Evolutionary conservation across 2,888 invertebrate genomes (phyloP), one percentile per base, ranked within the genome.

Genomic region (Amblyjoppa proteus): DNA sequence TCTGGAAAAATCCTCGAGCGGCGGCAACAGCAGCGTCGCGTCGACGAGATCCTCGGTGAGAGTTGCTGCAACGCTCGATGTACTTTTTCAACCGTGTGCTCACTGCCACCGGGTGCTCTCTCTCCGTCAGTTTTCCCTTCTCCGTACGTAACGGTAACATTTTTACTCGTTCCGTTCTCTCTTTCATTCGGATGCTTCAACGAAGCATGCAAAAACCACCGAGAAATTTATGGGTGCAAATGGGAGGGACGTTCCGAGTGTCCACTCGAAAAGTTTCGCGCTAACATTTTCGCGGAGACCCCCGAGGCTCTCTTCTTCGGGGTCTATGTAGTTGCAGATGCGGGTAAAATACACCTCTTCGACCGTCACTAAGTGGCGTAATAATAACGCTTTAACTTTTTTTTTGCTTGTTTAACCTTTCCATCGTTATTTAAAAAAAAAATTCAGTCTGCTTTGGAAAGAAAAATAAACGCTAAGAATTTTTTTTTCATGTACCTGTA

Each of bases 201-300:
- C 83, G 76, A 80, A 20, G 80, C 85, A 85, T 85, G 79, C 77
- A 85, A 83, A 85, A 85, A 83, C 83, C 69, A 73, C 79, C 74
- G 83, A 76, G 80, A 85, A 83, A 85, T 85, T 85, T 85, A 85
- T 85, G 82, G 58, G 71, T 45, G 79, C 82, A 81, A 85, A 85
- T 64, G 64, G 64, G 34, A 13, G 64, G 34, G 34, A 75, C 61
- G 75, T 66, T 71, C 79, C 78, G 66, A 85, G 85, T 85, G 85
- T 82, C 85, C 85, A 85, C 85, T 85, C 81, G 66, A 85, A 66
- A 79, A 85, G 82, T 70, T 76, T 82, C 58, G 64, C 70, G 68
- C 82, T 68, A 53, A 25, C 77, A 68, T 77, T 77, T 77, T 56
- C 61, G 2, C 25, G 64, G 25, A 34, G 31, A 31, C 20, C 64